phyloP scores from a whole-genome alignment of 64 coral and sea anemone species.

The Acropora tenuis region DNA sequence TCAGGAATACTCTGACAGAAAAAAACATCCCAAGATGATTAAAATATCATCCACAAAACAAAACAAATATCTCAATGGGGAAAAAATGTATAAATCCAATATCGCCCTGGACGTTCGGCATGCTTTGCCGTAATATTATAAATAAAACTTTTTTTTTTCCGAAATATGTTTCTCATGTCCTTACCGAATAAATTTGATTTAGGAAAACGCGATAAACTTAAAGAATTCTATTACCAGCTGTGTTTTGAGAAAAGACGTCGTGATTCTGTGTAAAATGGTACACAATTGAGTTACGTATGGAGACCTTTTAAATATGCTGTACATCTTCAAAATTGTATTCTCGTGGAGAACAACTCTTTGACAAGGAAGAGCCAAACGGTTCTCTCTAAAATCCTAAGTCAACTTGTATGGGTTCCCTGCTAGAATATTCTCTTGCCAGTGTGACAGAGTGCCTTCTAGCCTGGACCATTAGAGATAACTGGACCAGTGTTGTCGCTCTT shows the following conservation, averaged over 20 bases:
- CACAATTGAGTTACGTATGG: conserved; percentile 46
- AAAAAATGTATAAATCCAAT: conserved; percentile 4
- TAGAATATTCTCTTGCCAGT: neutral
- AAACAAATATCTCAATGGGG: neutral
- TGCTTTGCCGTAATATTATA: conserved; percentile 18
- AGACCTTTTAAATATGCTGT: conserved; percentile 49
- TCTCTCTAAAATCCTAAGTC: neutral
- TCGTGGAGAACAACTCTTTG: conserved; percentile 27
- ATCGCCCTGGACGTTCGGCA: neutral
- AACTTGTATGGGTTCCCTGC: neutral
- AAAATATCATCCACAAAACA: neutral
- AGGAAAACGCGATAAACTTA: neutral
- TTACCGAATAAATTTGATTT: neutral
- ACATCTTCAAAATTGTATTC: conserved; percentile 45
- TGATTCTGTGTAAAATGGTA: conserved; percentile 1
- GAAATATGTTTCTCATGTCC: neutral
- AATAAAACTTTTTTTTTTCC: conserved; percentile 18
- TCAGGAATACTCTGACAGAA: neutral
- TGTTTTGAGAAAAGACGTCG: neutral
- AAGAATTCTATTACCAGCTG: conserved; percentile 1
- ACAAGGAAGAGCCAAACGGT: neutral
- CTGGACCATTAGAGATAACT: no score
- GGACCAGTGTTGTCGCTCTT: neutral
- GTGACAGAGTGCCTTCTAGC: neutral
- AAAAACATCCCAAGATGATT: neutral